A percentile compares a stretch with the other conserved stretches of the same genome.
Conservation (phyloP, 2,113 vertebrate species). For the Lates calcarifer region DNA sequence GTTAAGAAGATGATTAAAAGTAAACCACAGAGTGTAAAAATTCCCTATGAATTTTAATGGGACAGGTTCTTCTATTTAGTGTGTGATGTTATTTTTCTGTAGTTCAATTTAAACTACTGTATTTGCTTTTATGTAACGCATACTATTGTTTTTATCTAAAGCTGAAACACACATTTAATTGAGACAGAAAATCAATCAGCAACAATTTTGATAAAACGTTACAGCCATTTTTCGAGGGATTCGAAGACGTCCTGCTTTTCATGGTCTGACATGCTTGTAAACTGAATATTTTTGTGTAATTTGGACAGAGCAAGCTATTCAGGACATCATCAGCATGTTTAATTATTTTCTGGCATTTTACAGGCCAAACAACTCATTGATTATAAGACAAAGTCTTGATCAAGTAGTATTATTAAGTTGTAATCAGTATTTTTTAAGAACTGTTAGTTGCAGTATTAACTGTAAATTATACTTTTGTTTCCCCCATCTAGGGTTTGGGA, state of each 20-base stretch:
- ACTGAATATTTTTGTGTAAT: neutral
- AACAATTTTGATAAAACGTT: neutral
- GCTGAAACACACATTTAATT: neutral
- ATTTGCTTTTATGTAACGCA: neutral
- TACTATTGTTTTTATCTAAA: neutral
- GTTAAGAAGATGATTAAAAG: conserved; percentile 17
- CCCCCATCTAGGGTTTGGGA: too few relatives aligned
- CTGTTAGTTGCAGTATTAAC: too few relatives aligned
- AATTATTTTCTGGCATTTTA: neutral
- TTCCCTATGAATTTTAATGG: neutral
- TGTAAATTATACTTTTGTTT: too few relatives aligned
- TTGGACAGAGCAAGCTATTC: neutral
- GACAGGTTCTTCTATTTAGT: neutral
- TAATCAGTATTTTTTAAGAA: too few relatives aligned
- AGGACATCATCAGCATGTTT: neutral
- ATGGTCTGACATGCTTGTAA: neutral
- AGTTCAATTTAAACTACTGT: neutral
- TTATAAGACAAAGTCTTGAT: too few relatives aligned
- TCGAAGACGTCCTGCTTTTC: neutral
- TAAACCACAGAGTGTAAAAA: conserved; percentile 11
- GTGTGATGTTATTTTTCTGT: neutral
- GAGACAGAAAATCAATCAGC: neutral
- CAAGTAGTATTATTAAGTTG: too few relatives aligned
- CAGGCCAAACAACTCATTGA: too few relatives aligned
- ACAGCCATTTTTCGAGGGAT: neutral